Conservation (phyloP, 1,140 invertebrate genomes). For the Ostrea edulis region DNA sequence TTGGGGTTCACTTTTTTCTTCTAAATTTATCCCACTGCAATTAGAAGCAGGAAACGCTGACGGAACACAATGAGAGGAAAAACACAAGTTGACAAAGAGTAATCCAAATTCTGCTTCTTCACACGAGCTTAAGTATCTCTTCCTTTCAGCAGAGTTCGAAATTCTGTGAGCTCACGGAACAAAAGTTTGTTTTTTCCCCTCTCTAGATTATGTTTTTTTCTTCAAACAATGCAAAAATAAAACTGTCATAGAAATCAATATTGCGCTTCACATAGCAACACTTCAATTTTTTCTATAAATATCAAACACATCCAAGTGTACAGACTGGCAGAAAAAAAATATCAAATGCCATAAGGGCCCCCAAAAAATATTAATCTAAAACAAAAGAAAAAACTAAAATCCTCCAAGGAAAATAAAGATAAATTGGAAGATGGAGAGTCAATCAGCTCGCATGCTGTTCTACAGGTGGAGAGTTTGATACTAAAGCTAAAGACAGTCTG, state of each 20-base stretch:
- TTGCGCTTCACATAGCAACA: conserved; percentile 6
- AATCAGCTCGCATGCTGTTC: not conserved
- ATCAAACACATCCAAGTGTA: conserved; percentile 21
- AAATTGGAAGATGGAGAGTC: not conserved
- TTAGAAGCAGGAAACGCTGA: conserved; percentile 37
- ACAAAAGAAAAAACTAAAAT: not conserved
- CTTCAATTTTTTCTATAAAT: conserved; percentile 23
- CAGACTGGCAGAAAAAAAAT: not conserved
- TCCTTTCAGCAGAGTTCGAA: not conserved
- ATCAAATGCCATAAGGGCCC: not conserved
- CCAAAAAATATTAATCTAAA: not conserved
- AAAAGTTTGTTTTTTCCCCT: conserved; percentile 13
- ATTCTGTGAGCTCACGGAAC: not conserved
- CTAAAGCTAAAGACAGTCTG: not conserved
- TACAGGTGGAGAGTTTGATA: not conserved
- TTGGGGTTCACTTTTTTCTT: conserved; percentile 19
- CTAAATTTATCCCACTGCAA: conserved; percentile 14
- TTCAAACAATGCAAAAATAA: conserved; percentile 36
- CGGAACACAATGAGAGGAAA: conserved; percentile 9
- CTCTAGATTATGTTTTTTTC: not conserved
- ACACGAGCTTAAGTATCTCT: not conserved
- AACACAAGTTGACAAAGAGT: conserved; percentile 12
- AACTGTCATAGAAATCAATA: conserved; percentile 32
- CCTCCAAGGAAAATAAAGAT: not conserved
- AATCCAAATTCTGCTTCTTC: not conserved